A percentile compares a stretch with the other conserved stretches of the same genome.
Evolutionary conservation across 2,113 vertebrate species (phyloP).

Genomic region (Protobothrops flavoviridis): DNA sequence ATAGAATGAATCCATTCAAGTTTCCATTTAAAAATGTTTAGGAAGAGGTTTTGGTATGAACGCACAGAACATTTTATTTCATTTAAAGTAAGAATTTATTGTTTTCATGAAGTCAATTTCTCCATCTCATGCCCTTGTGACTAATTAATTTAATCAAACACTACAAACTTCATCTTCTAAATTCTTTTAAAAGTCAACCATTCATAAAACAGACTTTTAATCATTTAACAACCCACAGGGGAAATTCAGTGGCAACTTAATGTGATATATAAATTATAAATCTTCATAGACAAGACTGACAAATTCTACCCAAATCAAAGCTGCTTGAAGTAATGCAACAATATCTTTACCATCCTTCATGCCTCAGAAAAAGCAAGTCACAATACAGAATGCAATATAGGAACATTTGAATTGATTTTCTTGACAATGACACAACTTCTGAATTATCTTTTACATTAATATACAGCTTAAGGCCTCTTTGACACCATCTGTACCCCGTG

Average conservation of each 20-base stretch:
- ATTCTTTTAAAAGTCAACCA: constrained; percentile 21
- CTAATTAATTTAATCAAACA: constrained; percentile 9
- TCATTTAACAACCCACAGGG: constrained; percentile 34
- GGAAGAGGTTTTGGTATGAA: not conserved
- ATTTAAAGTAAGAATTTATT: not conserved
- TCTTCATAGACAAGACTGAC: not conserved
- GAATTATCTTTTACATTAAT: constrained; percentile 10
- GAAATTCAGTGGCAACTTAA: constrained; percentile 26
- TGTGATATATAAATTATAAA: not conserved
- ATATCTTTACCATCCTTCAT: not conserved
- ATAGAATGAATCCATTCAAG: not conserved
- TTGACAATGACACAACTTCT: not conserved
- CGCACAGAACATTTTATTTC: not conserved
- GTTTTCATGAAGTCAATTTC: constrained; percentile 11
- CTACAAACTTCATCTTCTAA: constrained; percentile 2
- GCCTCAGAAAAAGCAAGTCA: not conserved
- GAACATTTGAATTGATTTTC: not conserved
- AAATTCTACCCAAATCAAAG: not conserved
- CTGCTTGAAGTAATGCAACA: not conserved
- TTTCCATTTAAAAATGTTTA: constrained; percentile 2
- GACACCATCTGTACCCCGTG: constrained; percentile 11
- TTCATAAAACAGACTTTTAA: constrained; percentile 46
- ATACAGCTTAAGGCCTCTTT: not conserved
- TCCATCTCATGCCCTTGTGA: not conserved
- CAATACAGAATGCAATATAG: not conserved